These are phyloP conservation scores for Galeopterus variegatus DNA, from an alignment of 2,113 vertebrate genomes.

Conservation along the genomic window DNA sequence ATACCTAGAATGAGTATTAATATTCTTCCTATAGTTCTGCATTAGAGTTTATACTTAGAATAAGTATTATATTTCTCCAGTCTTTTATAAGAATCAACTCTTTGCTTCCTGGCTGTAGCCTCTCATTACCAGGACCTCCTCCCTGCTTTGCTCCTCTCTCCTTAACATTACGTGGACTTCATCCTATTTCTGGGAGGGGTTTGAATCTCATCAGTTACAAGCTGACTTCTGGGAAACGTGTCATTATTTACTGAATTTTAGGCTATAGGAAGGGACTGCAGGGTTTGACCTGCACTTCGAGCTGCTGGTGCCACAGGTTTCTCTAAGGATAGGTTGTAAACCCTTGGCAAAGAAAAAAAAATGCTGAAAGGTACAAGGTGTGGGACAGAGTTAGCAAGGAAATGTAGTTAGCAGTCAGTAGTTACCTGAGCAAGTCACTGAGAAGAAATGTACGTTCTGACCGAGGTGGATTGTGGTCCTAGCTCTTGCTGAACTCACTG, in stretches of 20 bases:
- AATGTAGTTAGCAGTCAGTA: not conserved
- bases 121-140: not conserved
- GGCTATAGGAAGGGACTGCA: not conserved
- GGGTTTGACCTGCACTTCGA: not conserved
- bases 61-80: not conserved
- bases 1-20: not conserved
- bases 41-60: not conserved
- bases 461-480: not conserved
- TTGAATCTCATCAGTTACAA: constrained; percentile 1
- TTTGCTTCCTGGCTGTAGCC: not conserved
- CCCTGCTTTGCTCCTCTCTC: not conserved
- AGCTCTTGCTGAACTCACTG: not conserved
- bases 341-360: not conserved
- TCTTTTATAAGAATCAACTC: not conserved
- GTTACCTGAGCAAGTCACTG: not conserved
- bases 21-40: not conserved
- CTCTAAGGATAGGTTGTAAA: constrained; percentile 1
- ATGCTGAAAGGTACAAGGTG: not conserved
- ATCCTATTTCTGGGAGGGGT: constrained; percentile 1
- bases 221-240: constrained; percentile 43
- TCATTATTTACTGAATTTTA: constrained; percentile 42
- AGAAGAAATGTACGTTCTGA: constrained; percentile 23
- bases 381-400: constrained; percentile 4
- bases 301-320: not conserved
- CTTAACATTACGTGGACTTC: not conserved